Percentiles rank a stretch among this genome's conserved stretches.
Evolutionary conservation across 1,140 invertebrate genomes (phyloP).

Genomic region (Scaptomyza montana): DNA sequence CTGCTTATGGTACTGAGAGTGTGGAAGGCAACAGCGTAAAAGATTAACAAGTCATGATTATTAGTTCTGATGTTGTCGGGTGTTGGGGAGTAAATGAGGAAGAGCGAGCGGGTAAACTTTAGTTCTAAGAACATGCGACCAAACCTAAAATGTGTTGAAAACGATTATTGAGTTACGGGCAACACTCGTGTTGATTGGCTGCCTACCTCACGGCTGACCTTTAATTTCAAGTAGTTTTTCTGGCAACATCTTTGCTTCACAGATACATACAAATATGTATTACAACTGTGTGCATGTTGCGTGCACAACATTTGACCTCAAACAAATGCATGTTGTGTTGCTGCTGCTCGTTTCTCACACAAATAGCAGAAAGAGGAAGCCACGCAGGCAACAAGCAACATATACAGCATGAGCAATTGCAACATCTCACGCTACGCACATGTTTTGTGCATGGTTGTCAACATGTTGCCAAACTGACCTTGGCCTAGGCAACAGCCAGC

Average conservation of each 20-base stretch:
- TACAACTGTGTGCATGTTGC: slow-evolving; percentile 42
- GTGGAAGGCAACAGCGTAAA: slow-evolving; percentile 62
- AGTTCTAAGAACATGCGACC: slow-evolving; percentile 10
- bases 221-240: slow-evolving; percentile 41
- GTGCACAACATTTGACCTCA: slow-evolving; percentile 63
- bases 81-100: background rate
- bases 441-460: slow-evolving; percentile 39
- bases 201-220: slow-evolving; percentile 35
- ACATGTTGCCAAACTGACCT: slow-evolving; percentile 61
- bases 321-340: slow-evolving; percentile 14
- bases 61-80: slow-evolving; percentile 49
- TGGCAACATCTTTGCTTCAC: slow-evolving; percentile 17
- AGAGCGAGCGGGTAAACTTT: background rate
- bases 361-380: background rate
- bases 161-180: slow-evolving; percentile 32
- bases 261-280: background rate
- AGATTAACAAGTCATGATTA: slow-evolving; percentile 82
- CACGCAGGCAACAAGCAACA: slow-evolving; percentile 11
- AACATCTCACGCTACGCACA: slow-evolving; percentile 39
- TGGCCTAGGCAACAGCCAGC: slow-evolving; percentile 46
- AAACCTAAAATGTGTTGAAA: slow-evolving; percentile 32
- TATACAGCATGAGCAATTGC: slow-evolving; percentile 25
- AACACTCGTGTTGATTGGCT: slow-evolving; percentile 16
- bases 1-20: slow-evolving; percentile 11
- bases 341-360: slow-evolving; percentile 19